Evolutionary conservation across 2,113 vertebrate genomes (phyloP).

Genomic region (Emberiza fucata): DNA sequence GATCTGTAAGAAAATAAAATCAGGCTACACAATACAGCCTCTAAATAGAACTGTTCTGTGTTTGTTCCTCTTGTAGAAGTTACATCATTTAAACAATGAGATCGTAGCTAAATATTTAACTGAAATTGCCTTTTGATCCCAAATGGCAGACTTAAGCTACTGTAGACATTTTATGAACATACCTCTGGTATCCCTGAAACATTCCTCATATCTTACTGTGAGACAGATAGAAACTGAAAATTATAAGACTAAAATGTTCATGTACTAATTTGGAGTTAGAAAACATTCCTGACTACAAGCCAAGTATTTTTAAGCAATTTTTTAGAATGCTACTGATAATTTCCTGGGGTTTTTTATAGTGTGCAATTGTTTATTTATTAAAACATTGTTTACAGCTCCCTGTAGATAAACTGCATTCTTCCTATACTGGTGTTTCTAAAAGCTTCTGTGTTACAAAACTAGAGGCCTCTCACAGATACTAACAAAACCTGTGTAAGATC

Average conservation of each 20-base stretch:
- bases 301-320: not conserved
- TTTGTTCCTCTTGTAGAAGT: not conserved
- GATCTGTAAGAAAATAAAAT: not conserved
- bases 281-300: not conserved
- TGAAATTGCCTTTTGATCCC: not conserved
- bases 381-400: not conserved
- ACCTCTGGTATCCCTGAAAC: not conserved
- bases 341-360: not conserved
- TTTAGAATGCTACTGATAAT: not conserved
- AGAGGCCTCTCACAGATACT: not conserved
- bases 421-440: not conserved
- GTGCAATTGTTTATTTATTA: not conserved
- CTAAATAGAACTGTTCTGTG: not conserved
- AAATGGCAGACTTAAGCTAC: not conserved
- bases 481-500: not conserved
- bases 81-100: not conserved
- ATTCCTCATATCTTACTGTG: not conserved
- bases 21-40: not conserved
- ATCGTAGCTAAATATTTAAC: not conserved
- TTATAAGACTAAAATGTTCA: not conserved
- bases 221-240: conserved; percentile 3
- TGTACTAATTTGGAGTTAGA: not conserved
- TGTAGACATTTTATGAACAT: not conserved
- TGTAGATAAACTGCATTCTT: not conserved
- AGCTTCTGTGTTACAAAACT: not conserved